phyloP scores from a whole-genome alignment of 1,140 invertebrate species.

The Zelostemma sp. region DNA sequence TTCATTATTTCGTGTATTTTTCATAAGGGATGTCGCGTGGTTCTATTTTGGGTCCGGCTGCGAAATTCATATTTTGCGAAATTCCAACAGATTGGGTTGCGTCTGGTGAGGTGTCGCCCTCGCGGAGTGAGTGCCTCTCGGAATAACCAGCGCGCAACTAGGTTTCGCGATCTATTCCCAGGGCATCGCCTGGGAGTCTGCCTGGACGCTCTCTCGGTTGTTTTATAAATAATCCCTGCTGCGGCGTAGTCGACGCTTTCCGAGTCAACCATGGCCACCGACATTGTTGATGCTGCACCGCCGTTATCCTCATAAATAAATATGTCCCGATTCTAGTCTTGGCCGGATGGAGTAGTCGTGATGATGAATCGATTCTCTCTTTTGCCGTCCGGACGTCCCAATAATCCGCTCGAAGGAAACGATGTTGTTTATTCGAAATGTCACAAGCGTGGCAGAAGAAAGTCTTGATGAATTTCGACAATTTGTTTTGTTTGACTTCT shows the following conservation, averaged over 20 bases:
- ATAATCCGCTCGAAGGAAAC: conserved; percentile 6
- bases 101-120: conserved; percentile 37
- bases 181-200: conserved; percentile 53
- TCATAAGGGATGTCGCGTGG: background rate
- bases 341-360: conserved; percentile 14
- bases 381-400: conserved; percentile 26
- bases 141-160: conserved; percentile 59
- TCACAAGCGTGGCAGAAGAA: conserved; percentile 15
- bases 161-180: conserved; percentile 61
- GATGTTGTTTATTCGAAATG: conserved; percentile 8
- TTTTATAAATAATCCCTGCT: conserved; percentile 60
- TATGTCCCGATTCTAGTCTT: conserved; percentile 30
- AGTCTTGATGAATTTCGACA: conserved; percentile 29
- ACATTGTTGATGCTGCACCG: conserved; percentile 44
- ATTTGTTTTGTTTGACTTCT: conserved; percentile 31
- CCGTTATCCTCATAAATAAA: conserved; percentile 57
- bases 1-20: conserved; percentile 4
- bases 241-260: conserved; percentile 30
- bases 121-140: conserved; percentile 34
- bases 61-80: conserved; percentile 4
- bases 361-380: conserved; percentile 36
- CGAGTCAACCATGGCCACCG: conserved; percentile 29
- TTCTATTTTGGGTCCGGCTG: background rate
- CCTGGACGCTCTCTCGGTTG: conserved; percentile 24
- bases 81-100: conserved; percentile 6